phyloP scores from a whole-genome alignment of 2,797 vertebrate species.

The Tokudaia tokunoshimensis region DNA sequence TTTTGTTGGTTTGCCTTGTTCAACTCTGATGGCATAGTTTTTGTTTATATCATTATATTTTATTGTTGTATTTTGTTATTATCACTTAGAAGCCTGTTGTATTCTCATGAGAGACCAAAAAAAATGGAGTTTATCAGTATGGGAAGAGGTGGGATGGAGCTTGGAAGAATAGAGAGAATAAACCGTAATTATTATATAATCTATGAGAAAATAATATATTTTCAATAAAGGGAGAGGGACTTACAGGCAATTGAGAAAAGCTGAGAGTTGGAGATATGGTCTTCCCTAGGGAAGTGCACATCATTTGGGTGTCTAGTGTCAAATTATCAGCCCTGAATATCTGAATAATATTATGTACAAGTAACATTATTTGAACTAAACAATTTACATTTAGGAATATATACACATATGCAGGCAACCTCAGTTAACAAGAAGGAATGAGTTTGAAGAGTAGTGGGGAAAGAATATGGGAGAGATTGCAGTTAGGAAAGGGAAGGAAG shows the following conservation, averaged over 20 bases:
- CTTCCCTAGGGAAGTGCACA: background rate
- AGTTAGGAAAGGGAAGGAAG: background rate
- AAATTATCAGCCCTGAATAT: background rate
- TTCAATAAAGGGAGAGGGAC: background rate
- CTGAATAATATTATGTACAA: background rate
- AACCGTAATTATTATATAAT: too few relatives aligned
- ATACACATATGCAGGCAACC: background rate
- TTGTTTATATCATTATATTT: background rate
- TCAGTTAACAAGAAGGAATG: too few relatives aligned
- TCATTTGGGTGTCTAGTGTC: background rate
- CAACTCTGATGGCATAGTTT: background rate
- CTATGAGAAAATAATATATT: background rate
- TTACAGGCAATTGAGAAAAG: background rate
- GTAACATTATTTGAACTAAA: background rate
- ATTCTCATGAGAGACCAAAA: background rate
- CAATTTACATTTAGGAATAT: background rate
- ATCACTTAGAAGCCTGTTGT: background rate
- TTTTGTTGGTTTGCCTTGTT: background rate
- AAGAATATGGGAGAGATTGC: background rate
- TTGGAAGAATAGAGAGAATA: background rate
- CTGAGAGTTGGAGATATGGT: background rate
- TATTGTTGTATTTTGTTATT: background rate
- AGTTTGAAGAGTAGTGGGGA: background rate
- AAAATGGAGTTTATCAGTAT: background rate
- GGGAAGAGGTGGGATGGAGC: background rate